A percentile compares a stretch with the other conserved stretches of the same genome.
Evolutionary conservation across 2,888 invertebrate genomes (phyloP).

Genomic region (Gibbula magus): DNA sequence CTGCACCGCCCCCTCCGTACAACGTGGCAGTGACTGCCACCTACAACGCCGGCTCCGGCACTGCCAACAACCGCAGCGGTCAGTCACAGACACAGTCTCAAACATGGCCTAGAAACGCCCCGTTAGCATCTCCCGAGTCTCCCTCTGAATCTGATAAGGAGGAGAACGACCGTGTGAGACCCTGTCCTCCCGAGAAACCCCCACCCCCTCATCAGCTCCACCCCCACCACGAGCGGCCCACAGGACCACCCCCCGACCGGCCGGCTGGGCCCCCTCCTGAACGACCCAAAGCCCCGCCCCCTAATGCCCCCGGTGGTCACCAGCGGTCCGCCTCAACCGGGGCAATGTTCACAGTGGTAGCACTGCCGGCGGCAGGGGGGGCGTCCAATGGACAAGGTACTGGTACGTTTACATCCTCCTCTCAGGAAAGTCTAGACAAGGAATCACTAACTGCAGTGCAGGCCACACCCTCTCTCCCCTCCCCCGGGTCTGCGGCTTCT

Average conservation of each 20-base stretch:
- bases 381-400: conserved; percentile 22
- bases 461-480: conserved; percentile 4
- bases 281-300: conserved; percentile 34
- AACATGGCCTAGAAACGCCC: conserved; percentile 36
- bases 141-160: conserved; percentile 33
- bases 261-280: conserved; percentile 39
- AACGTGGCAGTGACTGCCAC: conserved; percentile 62
- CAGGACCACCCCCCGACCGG: conserved; percentile 35
- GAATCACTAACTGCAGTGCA: neutral
- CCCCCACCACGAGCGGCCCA: conserved; percentile 33
- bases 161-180: conserved; percentile 27
- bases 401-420: conserved; percentile 21
- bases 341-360: conserved; percentile 31
- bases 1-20: conserved; percentile 66
- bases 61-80: conserved; percentile 30
- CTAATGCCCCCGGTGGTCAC: conserved; percentile 43
- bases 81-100: conserved; percentile 31
- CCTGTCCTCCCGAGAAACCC: conserved; percentile 44
- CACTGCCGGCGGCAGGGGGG: neutral
- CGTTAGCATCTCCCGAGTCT: conserved; percentile 38
- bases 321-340: conserved; percentile 66
- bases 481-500: neutral
- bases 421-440: conserved; percentile 25
- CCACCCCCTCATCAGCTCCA: conserved; percentile 42
- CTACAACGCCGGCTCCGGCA: neutral